phyloP scores from a whole-genome alignment of 2,888 invertebrate species.

The Lepetodrilus schrolli region DNA sequence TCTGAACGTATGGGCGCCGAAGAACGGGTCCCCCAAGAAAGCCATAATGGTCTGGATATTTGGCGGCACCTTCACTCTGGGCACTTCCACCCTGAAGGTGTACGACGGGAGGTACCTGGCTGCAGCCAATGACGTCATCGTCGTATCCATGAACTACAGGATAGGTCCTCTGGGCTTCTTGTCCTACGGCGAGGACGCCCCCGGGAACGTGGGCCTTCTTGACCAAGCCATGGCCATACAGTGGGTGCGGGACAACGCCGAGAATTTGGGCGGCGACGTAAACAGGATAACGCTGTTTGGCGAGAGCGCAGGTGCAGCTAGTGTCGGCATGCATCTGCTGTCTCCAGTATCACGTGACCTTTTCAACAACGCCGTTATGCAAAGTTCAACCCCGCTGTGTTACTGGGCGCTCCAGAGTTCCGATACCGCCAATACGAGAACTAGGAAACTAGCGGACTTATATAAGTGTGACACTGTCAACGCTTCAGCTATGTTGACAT shows the following conservation, averaged over 20 bases:
- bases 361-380: conserved; percentile 61
- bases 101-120: conserved; percentile 82
- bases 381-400: conserved; percentile 52
- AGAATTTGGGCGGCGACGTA: conserved; percentile 56
- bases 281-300: conserved; percentile 59
- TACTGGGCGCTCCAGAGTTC: conserved; percentile 52
- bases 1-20: conserved; percentile 94
- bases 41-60: conserved; percentile 94
- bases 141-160: conserved; percentile 95
- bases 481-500: conserved; percentile 37
- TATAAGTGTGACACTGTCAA: conserved; percentile 42
- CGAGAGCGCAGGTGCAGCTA: conserved; percentile 62
- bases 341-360: conserved; percentile 51
- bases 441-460: conserved; percentile 79
- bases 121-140: conserved; percentile 90
- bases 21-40: conserved; percentile 16
- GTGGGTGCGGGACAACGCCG: conserved; percentile 93
- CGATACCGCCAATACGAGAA: conserved; percentile 77
- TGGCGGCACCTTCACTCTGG: conserved; percentile 94
- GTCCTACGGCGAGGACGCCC: conserved; percentile 87
- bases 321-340: conserved; percentile 59
- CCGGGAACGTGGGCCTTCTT: conserved; percentile 93
- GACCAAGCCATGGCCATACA: conserved; percentile 94
- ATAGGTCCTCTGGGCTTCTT: conserved; percentile 94
- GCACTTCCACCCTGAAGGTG: conserved; percentile 85